Evolutionary conservation across 2,888 invertebrate species (phyloP).

Genomic region (Phymatocera aterrima): DNA sequence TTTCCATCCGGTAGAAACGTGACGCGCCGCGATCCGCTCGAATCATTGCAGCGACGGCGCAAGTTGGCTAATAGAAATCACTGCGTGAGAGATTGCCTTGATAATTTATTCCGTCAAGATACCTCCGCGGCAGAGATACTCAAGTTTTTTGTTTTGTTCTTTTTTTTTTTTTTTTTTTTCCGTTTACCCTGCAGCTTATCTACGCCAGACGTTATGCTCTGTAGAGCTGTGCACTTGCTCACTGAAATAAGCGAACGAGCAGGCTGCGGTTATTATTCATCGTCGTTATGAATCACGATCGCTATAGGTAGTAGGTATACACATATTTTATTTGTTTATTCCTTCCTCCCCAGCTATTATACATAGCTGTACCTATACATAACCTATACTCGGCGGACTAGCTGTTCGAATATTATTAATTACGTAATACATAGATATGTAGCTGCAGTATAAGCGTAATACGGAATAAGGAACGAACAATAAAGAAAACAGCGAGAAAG

Average conservation of each 20-base stretch:
- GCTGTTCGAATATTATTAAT: too few relatives aligned
- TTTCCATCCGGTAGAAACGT: not conserved
- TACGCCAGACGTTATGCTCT: not conserved
- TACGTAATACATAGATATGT: too few relatives aligned
- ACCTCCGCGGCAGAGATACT: not conserved
- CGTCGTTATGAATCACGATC: conserved; percentile 24
- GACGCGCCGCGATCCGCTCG: not conserved
- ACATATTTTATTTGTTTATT: too few relatives aligned
- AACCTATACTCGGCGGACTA: too few relatives aligned
- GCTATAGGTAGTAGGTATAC: too few relatives aligned
- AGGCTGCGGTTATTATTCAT: conserved; percentile 22
- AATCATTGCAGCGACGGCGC: conserved; percentile 10
- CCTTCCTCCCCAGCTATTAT: not conserved
- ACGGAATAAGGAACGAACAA: too few relatives aligned
- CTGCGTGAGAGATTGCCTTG: conserved; percentile 11
- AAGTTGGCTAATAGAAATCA: conserved; percentile 22
- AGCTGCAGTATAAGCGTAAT: too few relatives aligned
- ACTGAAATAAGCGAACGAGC: too few relatives aligned
- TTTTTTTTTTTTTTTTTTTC: too few relatives aligned
- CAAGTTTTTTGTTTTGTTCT: too few relatives aligned
- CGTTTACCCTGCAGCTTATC: conserved; percentile 13
- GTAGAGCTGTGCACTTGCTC: not conserved
- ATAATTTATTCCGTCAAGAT: conserved; percentile 38
- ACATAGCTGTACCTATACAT: too few relatives aligned
- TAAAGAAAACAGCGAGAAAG: too few relatives aligned